phyloP scores from a whole-genome alignment of 92 coral and sea anemone genomes.

The Pocillopora meandrina region DNA sequence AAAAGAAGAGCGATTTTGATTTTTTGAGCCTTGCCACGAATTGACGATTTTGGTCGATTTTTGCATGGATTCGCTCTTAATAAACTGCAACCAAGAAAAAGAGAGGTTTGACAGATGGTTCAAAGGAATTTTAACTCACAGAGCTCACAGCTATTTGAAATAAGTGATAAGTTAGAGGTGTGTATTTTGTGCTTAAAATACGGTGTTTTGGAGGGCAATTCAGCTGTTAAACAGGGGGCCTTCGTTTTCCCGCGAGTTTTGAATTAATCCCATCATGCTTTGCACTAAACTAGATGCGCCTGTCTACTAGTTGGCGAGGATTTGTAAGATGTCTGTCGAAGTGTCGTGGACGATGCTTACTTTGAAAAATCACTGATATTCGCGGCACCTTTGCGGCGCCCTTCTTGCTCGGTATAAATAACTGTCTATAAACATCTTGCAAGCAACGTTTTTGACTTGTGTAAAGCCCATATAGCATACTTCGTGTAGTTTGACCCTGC shows the following conservation, averaged over 20 bases:
- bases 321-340: neutral
- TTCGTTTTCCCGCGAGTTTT: neutral
- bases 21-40: too few relatives aligned
- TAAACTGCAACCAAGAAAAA: too few relatives aligned
- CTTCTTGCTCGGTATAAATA: neutral
- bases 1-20: too few relatives aligned
- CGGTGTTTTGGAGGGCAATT: neutral
- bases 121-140: too few relatives aligned
- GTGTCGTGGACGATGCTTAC: neutral
- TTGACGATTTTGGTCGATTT: too few relatives aligned
- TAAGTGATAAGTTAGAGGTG: too few relatives aligned
- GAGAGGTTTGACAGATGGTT: too few relatives aligned
- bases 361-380: neutral
- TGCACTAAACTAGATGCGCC: slow-evolving; percentile 7
- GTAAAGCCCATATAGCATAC: neutral
- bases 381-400: neutral
- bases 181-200: neutral
- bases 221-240: neutral
- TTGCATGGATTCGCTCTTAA: too few relatives aligned
- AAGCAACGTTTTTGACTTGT: neutral
- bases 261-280: neutral
- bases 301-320: slow-evolving; percentile 6
- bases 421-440: neutral
- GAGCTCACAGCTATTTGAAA: too few relatives aligned
- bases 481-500: neutral